Evolutionary conservation across 2,888 invertebrate species (phyloP), one percentile per base, ranked within the genome.

Genomic region (Troides oblongomaculatus): DNA sequence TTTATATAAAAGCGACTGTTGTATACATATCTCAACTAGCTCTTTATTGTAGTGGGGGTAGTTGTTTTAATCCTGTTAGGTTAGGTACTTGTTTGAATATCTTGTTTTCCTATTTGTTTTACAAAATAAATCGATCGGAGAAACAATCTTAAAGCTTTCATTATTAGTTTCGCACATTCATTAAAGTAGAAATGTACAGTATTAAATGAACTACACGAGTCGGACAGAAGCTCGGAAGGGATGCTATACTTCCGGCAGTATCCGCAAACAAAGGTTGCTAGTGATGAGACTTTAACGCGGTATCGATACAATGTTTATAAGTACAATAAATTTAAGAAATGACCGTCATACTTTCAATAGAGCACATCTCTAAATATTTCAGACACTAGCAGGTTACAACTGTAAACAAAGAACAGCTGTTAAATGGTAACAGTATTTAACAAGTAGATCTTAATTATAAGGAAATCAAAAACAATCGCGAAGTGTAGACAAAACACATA

Each of bases 201-300:
- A 50, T 50, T 50, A 50, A 14, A 50, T 17, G 50, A 2, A 17
- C 21, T 21, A 57, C 21, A 46, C 25, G 50, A 46, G 39, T 25
- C 62, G 57, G 67, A 43, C 66, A 50, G 57, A 58, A 21, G 63
- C 50, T 63, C 58, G 63, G 68, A 36, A 59, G 59, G 63, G 63
- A 59, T 63, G 46, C 62, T 62, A 23, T n/a, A 4, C 63, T 59
- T 68, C 58, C 58, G 63, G 62, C 58, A 1, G 50, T 59, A 23
- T 43, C 43, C 63, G 43, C 57, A 46, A 59, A 63, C 68, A 46
- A 18, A n/a, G 46, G 25, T 25, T 21, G n/a, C 14, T 63, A 63
- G 62, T 57, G 50, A 50, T 60, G 30, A 5, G 25, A 6, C 46
- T 25, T 30, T 3, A 14, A 21, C 43, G 12, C 25, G 23, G 12